These are phyloP conservation scores for Seira sanloemensis DNA, from an alignment of 2,888 invertebrate genomes.

Conservation along the genomic window DNA sequence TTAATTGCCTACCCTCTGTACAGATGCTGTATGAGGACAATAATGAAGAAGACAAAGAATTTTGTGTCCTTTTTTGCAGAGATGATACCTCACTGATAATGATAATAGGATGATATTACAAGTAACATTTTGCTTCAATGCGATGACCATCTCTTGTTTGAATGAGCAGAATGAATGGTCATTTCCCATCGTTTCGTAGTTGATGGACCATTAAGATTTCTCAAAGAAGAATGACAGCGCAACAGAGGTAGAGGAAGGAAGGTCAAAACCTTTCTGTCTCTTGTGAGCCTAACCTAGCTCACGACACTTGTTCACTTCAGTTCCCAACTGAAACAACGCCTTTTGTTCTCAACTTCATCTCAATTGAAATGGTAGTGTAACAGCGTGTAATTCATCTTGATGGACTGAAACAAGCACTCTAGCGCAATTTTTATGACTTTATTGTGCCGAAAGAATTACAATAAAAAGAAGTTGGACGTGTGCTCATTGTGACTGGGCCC, in stretches of 20 bases:
- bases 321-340: too few species aligned
- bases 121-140: neutral
- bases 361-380: neutral
- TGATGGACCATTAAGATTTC: neutral
- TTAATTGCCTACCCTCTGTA: too few species aligned
- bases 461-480: neutral
- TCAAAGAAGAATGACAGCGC: neutral
- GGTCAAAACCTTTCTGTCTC: neutral
- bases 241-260: neutral
- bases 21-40: too few species aligned
- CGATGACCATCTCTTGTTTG: neutral
- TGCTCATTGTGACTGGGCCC: too few species aligned
- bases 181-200: neutral
- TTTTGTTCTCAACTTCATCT: neutral
- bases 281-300: neutral
- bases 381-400: neutral
- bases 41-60: neutral
- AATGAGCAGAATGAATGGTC: neutral
- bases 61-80: neutral
- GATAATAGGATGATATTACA: neutral
- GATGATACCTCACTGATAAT: neutral
- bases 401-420: neutral
- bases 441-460: neutral
- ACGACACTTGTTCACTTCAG: neutral
- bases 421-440: neutral